A percentile compares a stretch with the other conserved stretches of the same genome.
Evolutionary conservation across 1,140 invertebrate genomes (phyloP).

Genomic region (Bicyclus anynana): DNA sequence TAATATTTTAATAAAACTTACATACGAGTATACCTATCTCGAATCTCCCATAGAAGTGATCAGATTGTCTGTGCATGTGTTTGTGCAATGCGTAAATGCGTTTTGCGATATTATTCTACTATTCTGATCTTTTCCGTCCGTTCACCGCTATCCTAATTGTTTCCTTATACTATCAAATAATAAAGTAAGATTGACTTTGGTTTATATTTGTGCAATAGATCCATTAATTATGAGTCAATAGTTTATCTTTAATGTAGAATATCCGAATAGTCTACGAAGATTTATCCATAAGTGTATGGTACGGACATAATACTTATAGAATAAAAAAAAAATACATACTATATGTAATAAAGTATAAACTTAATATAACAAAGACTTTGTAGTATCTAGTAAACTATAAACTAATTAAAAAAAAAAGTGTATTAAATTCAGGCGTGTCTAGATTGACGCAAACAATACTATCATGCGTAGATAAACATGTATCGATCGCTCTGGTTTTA

Average conservation of each 20-base stretch:
- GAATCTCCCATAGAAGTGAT: constrained; percentile 40
- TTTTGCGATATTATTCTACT: constrained; percentile 15
- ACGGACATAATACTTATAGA: constrained; percentile 50
- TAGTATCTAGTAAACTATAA: too few species aligned
- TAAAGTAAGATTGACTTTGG: constrained; percentile 59
- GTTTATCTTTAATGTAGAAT: constrained; percentile 14
- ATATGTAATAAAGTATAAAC: too few species aligned
- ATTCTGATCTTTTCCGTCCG: constrained; percentile 48
- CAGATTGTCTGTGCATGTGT: constrained; percentile 31
- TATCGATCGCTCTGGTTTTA: constrained; percentile 23
- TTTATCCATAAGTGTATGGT: constrained; percentile 36
- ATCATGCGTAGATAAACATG: constrained; percentile 19
- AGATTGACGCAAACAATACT: constrained; percentile 22
- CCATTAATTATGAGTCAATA: constrained; percentile 28
- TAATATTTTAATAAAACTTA: constrained; percentile 45
- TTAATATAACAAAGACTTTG: too few species aligned
- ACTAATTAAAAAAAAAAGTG: too few species aligned
- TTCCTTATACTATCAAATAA: constrained; percentile 40
- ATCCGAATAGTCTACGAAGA: constrained; percentile 10
- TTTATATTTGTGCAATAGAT: constrained; percentile 46
- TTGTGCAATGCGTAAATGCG: constrained; percentile 9
- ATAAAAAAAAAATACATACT: too few species aligned
- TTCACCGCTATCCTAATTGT: constrained; percentile 42
- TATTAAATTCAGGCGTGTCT: constrained; percentile 13
- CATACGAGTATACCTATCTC: constrained; percentile 36